phyloP scores from a whole-genome alignment of 1,140 invertebrate genomes.

The Andrena cerasifolii region DNA sequence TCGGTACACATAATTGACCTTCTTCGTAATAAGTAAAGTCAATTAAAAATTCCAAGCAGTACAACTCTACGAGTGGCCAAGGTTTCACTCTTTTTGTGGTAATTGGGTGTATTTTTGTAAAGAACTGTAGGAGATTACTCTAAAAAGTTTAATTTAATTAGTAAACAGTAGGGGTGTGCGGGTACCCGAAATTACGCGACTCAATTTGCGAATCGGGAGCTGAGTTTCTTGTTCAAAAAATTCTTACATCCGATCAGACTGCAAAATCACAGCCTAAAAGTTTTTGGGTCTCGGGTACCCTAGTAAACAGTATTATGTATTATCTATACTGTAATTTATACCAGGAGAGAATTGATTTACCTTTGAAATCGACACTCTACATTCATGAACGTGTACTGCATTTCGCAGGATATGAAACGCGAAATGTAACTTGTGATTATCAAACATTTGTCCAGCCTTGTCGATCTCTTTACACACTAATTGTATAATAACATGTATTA shows the following conservation, averaged over 20 bases:
- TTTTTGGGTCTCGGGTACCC: too few relatives aligned
- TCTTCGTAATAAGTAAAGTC: constrained; percentile 80
- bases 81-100: constrained; percentile 73
- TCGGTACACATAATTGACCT: constrained; percentile 76
- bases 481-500: constrained; percentile 81
- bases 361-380: constrained; percentile 82
- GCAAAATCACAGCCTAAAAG: too few relatives aligned
- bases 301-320: too few relatives aligned
- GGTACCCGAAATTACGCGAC: too few relatives aligned
- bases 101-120: constrained; percentile 75
- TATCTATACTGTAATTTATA: background rate
- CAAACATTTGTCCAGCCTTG: constrained; percentile 76
- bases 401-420: constrained; percentile 82
- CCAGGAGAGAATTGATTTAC: constrained; percentile 67
- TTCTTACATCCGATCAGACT: too few relatives aligned
- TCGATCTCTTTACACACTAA: constrained; percentile 82
- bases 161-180: too few relatives aligned
- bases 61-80: constrained; percentile 75
- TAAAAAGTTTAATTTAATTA: constrained; percentile 44
- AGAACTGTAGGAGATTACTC: constrained; percentile 77
- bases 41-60: constrained; percentile 78
- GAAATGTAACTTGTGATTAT: constrained; percentile 77
- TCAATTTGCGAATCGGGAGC: too few relatives aligned
- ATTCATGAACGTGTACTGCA: constrained; percentile 81
- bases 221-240: too few relatives aligned